Evolutionary conservation across 2,113 vertebrate species (phyloP).

Genomic region (Poeciliopsis prolifica): DNA sequence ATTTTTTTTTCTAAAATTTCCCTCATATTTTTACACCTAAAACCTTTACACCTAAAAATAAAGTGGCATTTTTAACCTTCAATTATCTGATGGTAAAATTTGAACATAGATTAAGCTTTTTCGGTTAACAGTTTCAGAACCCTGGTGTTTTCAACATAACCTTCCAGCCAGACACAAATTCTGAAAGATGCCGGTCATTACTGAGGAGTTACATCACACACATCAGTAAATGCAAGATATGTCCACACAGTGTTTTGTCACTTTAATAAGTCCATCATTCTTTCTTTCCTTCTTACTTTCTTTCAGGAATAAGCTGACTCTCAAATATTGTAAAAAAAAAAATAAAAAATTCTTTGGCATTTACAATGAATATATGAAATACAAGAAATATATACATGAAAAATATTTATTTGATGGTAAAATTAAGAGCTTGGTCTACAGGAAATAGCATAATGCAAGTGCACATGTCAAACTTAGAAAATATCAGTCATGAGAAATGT

Average conservation of each 20-base stretch:
- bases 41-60: too few relatives aligned
- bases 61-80: too few relatives aligned
- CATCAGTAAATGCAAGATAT: background rate
- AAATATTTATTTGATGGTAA: background rate
- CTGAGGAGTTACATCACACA: background rate
- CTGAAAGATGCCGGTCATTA: background rate
- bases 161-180: too few relatives aligned
- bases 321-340: background rate
- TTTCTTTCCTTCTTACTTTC: background rate
- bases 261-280: background rate
- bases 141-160: too few relatives aligned
- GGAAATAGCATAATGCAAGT: background rate
- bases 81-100: too few relatives aligned
- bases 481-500: background rate
- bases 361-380: background rate
- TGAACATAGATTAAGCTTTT: too few relatives aligned
- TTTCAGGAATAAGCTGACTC: background rate
- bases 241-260: background rate
- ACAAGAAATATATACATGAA: background rate
- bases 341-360: background rate
- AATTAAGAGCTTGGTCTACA: background rate
- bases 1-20: too few relatives aligned
- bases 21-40: too few relatives aligned
- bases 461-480: background rate
- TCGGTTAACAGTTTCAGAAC: too few relatives aligned